Base-by-base conservation (phyloP, 1,140 invertebrate species). In the Wiebesia pumilae region DNA sequence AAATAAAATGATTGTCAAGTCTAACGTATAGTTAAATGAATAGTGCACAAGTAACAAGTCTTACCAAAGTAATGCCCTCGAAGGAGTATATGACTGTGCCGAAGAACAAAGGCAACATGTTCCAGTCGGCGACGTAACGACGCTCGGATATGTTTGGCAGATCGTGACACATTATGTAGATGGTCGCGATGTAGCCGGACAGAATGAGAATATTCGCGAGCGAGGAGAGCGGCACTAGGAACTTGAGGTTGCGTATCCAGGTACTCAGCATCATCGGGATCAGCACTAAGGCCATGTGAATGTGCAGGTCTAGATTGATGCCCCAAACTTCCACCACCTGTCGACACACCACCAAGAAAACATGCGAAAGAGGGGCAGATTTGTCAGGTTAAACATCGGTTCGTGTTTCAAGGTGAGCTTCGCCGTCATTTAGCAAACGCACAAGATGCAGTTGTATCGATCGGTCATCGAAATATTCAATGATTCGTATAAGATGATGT, bases 81-180 rank as follows among this genome's bases (percentile, higher is more conserved):
- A 97, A 97, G 51, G 97, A 96, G 89, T 96, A 97, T 82, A 97
- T 95, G 54, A 96, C 96, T 12, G 96, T 97, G 73, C 96, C 96
- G 89, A 97, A 97, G 91, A 95, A 97, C 3, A 97, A 92, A 0
- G 97, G 96, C 85, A 97, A 88, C 43, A 94, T 92, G 75, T 94
- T 91, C 92, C 95, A 95, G 24, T 93, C 91, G 0, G 95, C 95
- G 35, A 96, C 92, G 88, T 95, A 95, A 30, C 90, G 90, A 7
- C 92, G 89, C 65, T 95, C 94, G 24, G 93, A 90, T 0, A 96
- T 91, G 2, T 95, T 90, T 7, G 97, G 97, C 24, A 98, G 90
- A 83, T 96, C 95, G 85, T 95, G 93, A 14, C 95, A 92, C 27
- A 96, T 95, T 89, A 96, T 96, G 90, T 97, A 98, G 87, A 98